Percentiles rank a stretch among this genome's conserved stretches.
Conservation (phyloP, 2,113 vertebrate genomes). For the Eulemur rufifrons region DNA sequence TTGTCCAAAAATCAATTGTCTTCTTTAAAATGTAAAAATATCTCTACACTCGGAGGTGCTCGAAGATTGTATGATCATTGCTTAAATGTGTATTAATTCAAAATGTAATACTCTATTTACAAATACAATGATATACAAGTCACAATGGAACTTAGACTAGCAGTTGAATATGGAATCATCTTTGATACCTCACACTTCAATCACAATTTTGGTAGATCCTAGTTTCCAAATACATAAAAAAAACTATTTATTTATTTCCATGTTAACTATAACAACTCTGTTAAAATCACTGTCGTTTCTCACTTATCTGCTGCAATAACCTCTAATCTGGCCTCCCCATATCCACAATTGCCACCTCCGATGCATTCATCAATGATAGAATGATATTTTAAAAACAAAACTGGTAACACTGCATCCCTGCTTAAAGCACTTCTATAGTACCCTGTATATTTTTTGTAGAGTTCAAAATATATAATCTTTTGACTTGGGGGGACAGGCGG, state of each 20-base stretch:
- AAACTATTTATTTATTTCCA: neutral
- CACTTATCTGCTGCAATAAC: neutral
- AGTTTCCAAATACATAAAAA: neutral
- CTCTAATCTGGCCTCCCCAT: neutral
- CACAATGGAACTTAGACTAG: neutral
- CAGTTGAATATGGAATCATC: neutral
- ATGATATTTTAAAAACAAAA: neutral
- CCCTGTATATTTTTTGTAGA: neutral
- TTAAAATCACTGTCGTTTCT: neutral
- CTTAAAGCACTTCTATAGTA: neutral
- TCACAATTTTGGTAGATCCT: neutral
- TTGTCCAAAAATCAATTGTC: neutral
- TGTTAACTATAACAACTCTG: neutral
- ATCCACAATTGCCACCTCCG: neutral
- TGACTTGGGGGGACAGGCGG: too few species aligned
- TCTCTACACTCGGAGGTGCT: neutral
- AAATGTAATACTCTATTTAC: neutral
- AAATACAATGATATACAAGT: neutral
- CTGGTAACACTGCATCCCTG: neutral
- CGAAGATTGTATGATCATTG: neutral
- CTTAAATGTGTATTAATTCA: neutral
- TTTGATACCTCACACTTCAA: neutral
- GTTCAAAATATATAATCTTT: neutral
- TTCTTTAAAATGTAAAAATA: neutral
- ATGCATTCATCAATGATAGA: neutral